Evolutionary conservation across 1,140 invertebrate species (phyloP).

Genomic region (Pseudomyrmex dendroicus): DNA sequence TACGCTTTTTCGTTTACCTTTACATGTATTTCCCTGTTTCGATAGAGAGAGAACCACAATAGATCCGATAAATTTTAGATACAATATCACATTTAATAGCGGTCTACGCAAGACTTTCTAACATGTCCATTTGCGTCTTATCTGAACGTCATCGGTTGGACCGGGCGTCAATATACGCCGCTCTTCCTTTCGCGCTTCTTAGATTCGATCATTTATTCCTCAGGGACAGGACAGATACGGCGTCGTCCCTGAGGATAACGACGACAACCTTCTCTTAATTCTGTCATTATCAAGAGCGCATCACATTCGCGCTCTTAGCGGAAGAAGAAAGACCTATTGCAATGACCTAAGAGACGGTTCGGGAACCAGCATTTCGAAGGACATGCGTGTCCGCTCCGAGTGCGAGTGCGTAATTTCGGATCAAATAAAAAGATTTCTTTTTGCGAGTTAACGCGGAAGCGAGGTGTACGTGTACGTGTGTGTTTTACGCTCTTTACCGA

Average conservation of each 20-base stretch:
- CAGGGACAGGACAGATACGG: neutral
- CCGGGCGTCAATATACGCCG: constrained; percentile 57
- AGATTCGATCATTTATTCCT: constrained; percentile 30
- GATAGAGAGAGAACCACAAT: constrained; percentile 59
- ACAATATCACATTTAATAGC: constrained; percentile 82
- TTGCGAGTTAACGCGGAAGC: constrained; percentile 43
- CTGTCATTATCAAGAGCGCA: constrained; percentile 30
- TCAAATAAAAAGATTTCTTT: constrained; percentile 60
- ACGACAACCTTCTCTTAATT: constrained; percentile 4
- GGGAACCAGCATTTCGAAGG: constrained; percentile 56
- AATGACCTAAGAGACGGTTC: constrained; percentile 73
- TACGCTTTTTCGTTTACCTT: neutral
- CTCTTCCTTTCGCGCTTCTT: constrained; percentile 54
- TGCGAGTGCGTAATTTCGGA: constrained; percentile 34
- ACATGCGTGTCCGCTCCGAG: constrained; percentile 36
- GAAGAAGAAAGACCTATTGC: constrained; percentile 70
- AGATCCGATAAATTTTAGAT: constrained; percentile 79
- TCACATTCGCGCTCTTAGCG: constrained; percentile 28
- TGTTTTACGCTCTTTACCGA: neutral
- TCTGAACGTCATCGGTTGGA: constrained; percentile 52
- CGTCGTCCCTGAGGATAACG: constrained; percentile 1
- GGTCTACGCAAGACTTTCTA: constrained; percentile 64
- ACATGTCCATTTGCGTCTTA: constrained; percentile 26
- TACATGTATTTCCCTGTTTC: constrained; percentile 40
- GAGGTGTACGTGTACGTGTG: constrained; percentile 4